These are phyloP conservation scores for Sympetrum striolatum DNA, from an alignment of 2,888 invertebrate genomes.

Conservation along the genomic window DNA sequence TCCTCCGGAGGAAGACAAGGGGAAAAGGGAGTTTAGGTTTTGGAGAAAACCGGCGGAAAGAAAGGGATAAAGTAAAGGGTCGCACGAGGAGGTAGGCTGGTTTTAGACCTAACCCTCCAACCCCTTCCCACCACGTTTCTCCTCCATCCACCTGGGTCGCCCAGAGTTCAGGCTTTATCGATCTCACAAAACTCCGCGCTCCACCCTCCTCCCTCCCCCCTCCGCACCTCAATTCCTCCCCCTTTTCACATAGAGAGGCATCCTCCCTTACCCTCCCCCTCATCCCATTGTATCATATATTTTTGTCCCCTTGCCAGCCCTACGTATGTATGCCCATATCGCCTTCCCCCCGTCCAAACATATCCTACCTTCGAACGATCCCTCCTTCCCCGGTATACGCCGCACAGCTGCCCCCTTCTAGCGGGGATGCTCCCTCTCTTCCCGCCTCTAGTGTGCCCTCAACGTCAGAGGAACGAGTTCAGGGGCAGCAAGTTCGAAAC, in stretches of 20 bases:
- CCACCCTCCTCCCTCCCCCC: neutral
- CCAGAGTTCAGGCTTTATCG: conserved; percentile 37
- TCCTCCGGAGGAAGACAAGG: neutral
- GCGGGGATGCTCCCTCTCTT: neutral
- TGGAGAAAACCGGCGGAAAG: neutral
- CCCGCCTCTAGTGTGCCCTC: neutral
- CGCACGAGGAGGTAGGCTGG: neutral
- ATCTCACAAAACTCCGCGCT: conserved; percentile 20
- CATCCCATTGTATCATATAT: neutral
- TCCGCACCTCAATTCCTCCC: neutral
- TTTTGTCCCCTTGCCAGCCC: neutral
- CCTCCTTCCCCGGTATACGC: neutral
- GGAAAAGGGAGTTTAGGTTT: neutral
- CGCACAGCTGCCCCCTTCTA: neutral
- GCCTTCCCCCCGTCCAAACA: neutral
- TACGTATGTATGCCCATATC: neutral
- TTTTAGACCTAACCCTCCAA: neutral
- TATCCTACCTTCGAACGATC: neutral
- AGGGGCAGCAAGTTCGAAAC: neutral
- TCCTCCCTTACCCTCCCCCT: neutral
- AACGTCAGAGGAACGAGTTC: neutral
- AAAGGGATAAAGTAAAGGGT: neutral
- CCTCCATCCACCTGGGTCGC: conserved; percentile 5
- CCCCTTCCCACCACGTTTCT: neutral
- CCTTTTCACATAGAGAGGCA: neutral